Base-by-base conservation (phyloP, 2,888 invertebrate species). In the Adelphocoris suturalis region DNA sequence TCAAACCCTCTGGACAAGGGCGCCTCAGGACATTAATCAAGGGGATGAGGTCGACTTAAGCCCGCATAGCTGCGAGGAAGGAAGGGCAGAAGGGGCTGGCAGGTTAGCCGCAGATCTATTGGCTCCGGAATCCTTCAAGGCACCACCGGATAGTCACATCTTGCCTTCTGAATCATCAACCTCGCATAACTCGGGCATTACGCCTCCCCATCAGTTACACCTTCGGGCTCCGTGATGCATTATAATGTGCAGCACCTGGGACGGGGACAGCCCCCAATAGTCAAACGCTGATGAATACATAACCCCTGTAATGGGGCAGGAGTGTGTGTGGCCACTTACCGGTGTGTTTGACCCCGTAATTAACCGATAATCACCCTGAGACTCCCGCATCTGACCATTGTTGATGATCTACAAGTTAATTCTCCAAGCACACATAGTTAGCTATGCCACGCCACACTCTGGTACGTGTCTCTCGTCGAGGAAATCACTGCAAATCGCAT, bases 331-430 rank as follows among this genome's bases (percentile, higher is more conserved):
- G 28, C 85, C 85, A 85, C 85, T 85, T 85, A 57, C 85, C 61
- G 61, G 19, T 82, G 23, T 27, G 82, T 52, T 48, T 47, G 82
- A 52, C 75, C 86, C 85, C 14, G 52, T 80, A 88, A 88, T 88
- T 88, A 55, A 88, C 80, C 80, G 76, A 88, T 88, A 88, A 88
- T 88, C 88, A 88, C 88, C 88, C 88, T 88, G 88, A 78, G 88
- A 88, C 52, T 88, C 88, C 80, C 88, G n/a, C 88, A 80, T 88
- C 52, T 88, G 88, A 88, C 78, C 76, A 55, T 88, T 88, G 88
- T 88, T 88, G 80, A 76, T 80, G 76, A 80, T 80, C 55, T 47
- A 52, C 80, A 76, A 78, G 88, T 88, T 88, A 88, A 78, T 88
- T 88, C 80, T 16, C 88, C n/a, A 11, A 48, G 88, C 37, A 68